Conservation (phyloP, 2,888 invertebrate genomes). For the Andrena dorsata region DNA sequence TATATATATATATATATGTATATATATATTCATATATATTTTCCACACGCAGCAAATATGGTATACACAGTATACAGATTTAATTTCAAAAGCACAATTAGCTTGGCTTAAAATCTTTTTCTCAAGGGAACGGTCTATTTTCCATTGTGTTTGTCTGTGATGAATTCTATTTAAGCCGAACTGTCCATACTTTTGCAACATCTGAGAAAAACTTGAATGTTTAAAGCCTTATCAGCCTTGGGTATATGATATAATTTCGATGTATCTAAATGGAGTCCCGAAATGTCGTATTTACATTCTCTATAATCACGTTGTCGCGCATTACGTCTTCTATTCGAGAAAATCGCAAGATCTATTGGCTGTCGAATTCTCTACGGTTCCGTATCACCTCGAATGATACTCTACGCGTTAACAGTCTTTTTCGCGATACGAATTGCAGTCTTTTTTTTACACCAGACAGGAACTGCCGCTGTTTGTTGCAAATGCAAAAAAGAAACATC, state of each 20-base stretch:
- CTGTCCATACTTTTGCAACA: constrained; percentile 76
- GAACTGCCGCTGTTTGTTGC: constrained; percentile 71
- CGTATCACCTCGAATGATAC: constrained; percentile 61
- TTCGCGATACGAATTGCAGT: constrained; percentile 76
- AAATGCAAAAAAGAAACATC: constrained; percentile 68
- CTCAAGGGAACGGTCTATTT: constrained; percentile 28
- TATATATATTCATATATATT: constrained; percentile 65
- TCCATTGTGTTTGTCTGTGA: constrained; percentile 33
- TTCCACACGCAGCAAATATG: constrained; percentile 80
- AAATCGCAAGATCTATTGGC: constrained; percentile 62
- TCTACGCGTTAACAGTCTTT: constrained; percentile 72
- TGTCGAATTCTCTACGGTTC: constrained; percentile 57
- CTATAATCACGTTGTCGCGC: constrained; percentile 58
- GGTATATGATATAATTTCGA: constrained; percentile 74
- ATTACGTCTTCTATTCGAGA: constrained; percentile 51
- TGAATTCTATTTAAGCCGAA: constrained; percentile 74
- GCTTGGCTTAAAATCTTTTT: constrained; percentile 75
- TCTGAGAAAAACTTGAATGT: constrained; percentile 72
- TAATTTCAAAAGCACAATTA: constrained; percentile 80
- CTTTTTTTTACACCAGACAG: constrained; percentile 71
- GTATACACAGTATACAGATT: constrained; percentile 84
- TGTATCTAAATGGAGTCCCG: constrained; percentile 75
- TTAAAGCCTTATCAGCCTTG: constrained; percentile 74
- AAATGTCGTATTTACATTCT: constrained; percentile 66
- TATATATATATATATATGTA: constrained; percentile 71